These are phyloP conservation scores for Tyria jacobaeae DNA, from an alignment of 2,888 invertebrate genomes.

Conservation along the genomic window DNA sequence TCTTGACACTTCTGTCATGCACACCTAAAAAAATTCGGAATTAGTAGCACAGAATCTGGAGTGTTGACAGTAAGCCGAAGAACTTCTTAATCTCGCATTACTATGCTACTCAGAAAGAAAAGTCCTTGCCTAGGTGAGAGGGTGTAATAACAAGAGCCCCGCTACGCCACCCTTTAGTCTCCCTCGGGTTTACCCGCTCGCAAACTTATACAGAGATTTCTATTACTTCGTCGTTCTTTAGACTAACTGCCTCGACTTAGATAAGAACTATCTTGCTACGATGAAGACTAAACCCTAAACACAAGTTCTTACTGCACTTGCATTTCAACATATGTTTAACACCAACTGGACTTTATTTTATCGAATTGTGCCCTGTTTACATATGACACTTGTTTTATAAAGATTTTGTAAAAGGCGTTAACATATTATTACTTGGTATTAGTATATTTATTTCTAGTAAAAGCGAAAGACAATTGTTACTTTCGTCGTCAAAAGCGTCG, in stretches of 20 bases:
- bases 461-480: conserved; percentile 66
- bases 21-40: conserved; percentile 67
- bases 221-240: conserved; percentile 76
- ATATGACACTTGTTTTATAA: conserved; percentile 18
- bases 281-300: conserved; percentile 70
- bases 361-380: conserved; percentile 52
- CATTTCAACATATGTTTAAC: conserved; percentile 55
- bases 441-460: conserved; percentile 35
- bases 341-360: conserved; percentile 54
- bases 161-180: conserved; percentile 65
- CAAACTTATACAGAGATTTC: conserved; percentile 80
- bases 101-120: conserved; percentile 75
- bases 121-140: conserved; percentile 83
- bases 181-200: conserved; percentile 71
- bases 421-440: no score
- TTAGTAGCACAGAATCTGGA: conserved; percentile 69
- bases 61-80: conserved; percentile 77
- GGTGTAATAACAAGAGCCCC: conserved; percentile 83
- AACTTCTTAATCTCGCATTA: conserved; percentile 83
- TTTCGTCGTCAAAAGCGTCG: conserved; percentile 71
- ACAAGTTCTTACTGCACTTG: conserved; percentile 57
- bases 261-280: conserved; percentile 72
- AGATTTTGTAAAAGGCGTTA: conserved; percentile 25
- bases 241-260: conserved; percentile 76
- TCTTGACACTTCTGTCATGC: conserved; percentile 54